These are phyloP conservation scores for Uloborus diversus DNA, from an alignment of 1,140 invertebrate genomes.

Conservation along the genomic window DNA sequence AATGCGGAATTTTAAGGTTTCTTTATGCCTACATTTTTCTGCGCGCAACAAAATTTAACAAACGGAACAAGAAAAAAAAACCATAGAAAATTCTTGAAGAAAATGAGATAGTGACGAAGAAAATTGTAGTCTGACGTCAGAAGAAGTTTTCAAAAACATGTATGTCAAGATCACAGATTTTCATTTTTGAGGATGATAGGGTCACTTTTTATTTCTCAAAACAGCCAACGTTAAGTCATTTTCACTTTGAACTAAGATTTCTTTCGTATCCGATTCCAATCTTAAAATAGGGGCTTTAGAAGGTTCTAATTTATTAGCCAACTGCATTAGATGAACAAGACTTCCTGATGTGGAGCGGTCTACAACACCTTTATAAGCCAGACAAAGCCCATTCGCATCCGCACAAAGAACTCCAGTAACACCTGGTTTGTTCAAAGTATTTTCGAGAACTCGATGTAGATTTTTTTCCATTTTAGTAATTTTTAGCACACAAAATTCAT, in stretches of 20 bases:
- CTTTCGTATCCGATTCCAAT: slow-evolving; percentile 32
- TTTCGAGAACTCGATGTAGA: slow-evolving; percentile 33
- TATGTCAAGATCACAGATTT: too few species aligned
- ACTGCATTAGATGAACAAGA: slow-evolving; percentile 31
- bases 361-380: slow-evolving; percentile 23
- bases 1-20: too few species aligned
- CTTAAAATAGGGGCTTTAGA: slow-evolving; percentile 10
- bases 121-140: too few species aligned
- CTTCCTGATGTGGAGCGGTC: slow-evolving; percentile 16
- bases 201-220: too few species aligned
- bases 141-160: too few species aligned
- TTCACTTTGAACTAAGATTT: slow-evolving; percentile 24
- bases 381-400: slow-evolving; percentile 37
- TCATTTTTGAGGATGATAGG: too few species aligned
- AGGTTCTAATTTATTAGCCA: slow-evolving; percentile 23
- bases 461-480: slow-evolving; percentile 33
- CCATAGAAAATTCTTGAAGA: too few species aligned
- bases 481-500: neutral
- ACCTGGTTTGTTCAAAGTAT: slow-evolving; percentile 26
- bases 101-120: too few species aligned
- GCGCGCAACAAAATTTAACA: too few species aligned
- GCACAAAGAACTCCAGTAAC: slow-evolving; percentile 43
- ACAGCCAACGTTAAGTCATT: slow-evolving; percentile 21
- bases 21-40: too few species aligned
- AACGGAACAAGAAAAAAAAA: too few species aligned